A percentile compares a stretch with the other conserved stretches of the same genome.
These are phyloP conservation scores for Caerostris extrusa DNA, from an alignment of 1,140 invertebrate genomes.

Conservation along the genomic window DNA sequence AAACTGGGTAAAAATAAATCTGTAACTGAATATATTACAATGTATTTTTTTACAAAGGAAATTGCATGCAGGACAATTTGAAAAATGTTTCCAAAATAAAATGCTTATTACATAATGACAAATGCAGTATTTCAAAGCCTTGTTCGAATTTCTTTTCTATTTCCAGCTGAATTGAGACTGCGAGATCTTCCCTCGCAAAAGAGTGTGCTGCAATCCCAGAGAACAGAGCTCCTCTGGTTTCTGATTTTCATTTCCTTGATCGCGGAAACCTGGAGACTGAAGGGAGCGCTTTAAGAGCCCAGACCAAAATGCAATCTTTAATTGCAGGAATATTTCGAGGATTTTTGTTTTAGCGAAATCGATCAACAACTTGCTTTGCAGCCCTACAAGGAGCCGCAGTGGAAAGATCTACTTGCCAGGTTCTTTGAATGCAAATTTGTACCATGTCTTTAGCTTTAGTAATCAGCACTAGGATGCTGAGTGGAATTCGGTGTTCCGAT, in stretches of 20 bases:
- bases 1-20: too few species aligned
- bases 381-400: neutral
- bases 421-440: neutral
- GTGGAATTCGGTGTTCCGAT: neutral
- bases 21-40: too few species aligned
- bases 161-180: neutral
- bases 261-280: neutral
- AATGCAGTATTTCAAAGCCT: neutral
- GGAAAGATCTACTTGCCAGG: neutral
- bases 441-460: neutral
- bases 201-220: neutral
- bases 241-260: slow-evolving; percentile 17
- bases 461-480: neutral
- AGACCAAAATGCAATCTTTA: slow-evolving; percentile 30
- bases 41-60: too few species aligned
- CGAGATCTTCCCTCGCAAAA: neutral
- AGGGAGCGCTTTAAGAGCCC: neutral
- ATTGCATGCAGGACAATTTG: too few species aligned
- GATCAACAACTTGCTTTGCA: neutral
- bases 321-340: slow-evolving; percentile 33
- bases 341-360: neutral
- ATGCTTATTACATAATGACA: neutral
- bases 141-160: neutral
- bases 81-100: neutral
- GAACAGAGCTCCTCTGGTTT: neutral